A percentile compares a stretch with the other conserved stretches of the same genome.
These are phyloP conservation scores for Stictocephala bisonia DNA, from an alignment of 2,888 invertebrate species.

Conservation along the genomic window DNA sequence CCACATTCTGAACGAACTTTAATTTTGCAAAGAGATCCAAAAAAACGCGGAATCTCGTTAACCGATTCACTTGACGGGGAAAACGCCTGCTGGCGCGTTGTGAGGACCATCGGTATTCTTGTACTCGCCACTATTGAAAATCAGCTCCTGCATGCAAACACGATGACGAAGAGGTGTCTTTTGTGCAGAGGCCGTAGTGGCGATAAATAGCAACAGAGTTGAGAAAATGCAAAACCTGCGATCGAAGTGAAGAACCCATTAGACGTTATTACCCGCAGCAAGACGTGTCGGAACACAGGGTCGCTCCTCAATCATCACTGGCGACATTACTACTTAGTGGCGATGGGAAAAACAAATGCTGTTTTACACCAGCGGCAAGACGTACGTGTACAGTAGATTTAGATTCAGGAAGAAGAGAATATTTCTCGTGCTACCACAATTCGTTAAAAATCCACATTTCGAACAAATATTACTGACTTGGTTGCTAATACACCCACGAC, in stretches of 20 bases:
- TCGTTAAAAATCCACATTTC: neutral
- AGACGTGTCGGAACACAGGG: no score
- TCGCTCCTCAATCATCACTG: no score
- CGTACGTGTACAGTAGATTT: no score
- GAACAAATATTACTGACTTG: neutral
- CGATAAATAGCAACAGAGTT: neutral
- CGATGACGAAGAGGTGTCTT: neutral
- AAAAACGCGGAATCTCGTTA: no score
- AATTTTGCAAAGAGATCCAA: neutral
- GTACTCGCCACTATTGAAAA: neutral
- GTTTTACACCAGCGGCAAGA: no score
- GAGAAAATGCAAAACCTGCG: neutral
- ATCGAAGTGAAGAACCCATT: neutral
- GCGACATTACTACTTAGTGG: no score
- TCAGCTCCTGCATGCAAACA: neutral
- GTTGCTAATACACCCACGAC: neutral
- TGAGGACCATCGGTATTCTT: neutral
- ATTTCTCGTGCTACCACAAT: neutral
- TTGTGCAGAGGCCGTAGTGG: constrained; percentile 4
- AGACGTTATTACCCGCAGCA: neutral
- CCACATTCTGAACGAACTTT: neutral
- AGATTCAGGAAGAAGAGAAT: neutral
- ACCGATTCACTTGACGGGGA: no score
- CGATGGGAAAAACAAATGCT: no score
- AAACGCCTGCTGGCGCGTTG: neutral